phyloP scores from a whole-genome alignment of 2,888 invertebrate genomes.

The Patella depressa region DNA sequence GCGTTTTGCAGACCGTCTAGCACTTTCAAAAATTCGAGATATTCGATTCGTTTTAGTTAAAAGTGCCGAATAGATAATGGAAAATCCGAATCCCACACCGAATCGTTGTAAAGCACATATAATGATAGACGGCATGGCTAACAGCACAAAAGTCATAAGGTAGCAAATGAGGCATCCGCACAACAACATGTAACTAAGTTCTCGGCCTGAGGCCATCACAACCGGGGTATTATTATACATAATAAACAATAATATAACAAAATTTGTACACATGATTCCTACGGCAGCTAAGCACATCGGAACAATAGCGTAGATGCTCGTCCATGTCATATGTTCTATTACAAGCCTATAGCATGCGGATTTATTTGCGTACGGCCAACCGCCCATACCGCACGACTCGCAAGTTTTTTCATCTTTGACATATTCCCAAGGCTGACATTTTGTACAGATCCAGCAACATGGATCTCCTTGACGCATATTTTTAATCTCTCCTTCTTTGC shows the following conservation, averaged over 20 bases:
- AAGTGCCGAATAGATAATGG: slow-evolving; percentile 77
- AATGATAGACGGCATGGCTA: slow-evolving; percentile 76
- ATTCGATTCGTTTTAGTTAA: slow-evolving; percentile 79
- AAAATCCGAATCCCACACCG: slow-evolving; percentile 70
- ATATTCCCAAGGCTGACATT: slow-evolving; percentile 65
- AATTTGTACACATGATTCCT: slow-evolving; percentile 77
- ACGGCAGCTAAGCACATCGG: slow-evolving; percentile 78
- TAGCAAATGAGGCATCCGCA: slow-evolving; percentile 78
- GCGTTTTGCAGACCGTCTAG: slow-evolving; percentile 77
- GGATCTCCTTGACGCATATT: slow-evolving; percentile 71
- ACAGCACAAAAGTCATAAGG: slow-evolving; percentile 77
- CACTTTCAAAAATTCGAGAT: slow-evolving; percentile 78
- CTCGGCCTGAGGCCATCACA: slow-evolving; percentile 77
- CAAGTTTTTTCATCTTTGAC: slow-evolving; percentile 68
- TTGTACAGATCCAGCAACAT: slow-evolving; percentile 73
- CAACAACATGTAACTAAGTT: slow-evolving; percentile 78
- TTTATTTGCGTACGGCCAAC: slow-evolving; percentile 66
- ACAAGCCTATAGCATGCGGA: slow-evolving; percentile 57
- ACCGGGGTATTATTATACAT: slow-evolving; percentile 79
- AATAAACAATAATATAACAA: slow-evolving; percentile 78
- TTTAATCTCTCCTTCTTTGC: slow-evolving; percentile 70
- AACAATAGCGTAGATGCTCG: slow-evolving; percentile 76
- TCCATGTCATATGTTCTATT: slow-evolving; percentile 66
- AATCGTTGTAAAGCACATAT: slow-evolving; percentile 73
- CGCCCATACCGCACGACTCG: slow-evolving; percentile 62